Base-by-base conservation (phyloP, 2,888 invertebrate genomes). In the Eristalis arbustorum region DNA sequence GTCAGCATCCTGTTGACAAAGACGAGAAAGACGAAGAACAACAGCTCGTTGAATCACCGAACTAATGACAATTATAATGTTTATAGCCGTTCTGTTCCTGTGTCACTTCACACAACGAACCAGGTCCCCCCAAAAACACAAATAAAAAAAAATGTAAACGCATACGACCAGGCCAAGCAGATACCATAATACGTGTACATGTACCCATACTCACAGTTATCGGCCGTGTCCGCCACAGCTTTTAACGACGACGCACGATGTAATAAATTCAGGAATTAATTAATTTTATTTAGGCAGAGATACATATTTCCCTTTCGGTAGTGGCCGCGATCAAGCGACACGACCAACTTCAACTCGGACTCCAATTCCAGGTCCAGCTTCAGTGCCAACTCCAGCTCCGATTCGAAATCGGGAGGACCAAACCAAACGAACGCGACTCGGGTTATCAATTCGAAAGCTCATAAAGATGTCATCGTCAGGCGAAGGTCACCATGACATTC, bases 1-100 rank as follows among this genome's bases (percentile, higher is more conserved):
- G 88, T 89, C 89, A 89, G 88, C 88, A 88, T 88, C 88, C 89
- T 87, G 78, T 84, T 78, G 84, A 88, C 74, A 67, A 76, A 79
- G 71, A 63, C 37, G 67, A 68, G 59, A 59, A 71, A 78, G 88
- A 84, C 77, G 80, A 89, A 57, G 67, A 74, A 88, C 76, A 69
- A 73, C 74, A 69, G 72, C 75, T 69, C 73, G 67, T 72, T 73
- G 79, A 68, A 79, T 76, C 83, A 72, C 71, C 72, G 23, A 75
- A 67, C 83, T 79, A 79, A 87, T 83, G 87, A 83, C 79, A 72
- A 83, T 79, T 79, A 87, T 87, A 83, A 87, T 64, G 63, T 87
- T 87, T 83, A 83, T 83, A 59, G 77, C 69, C 74, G 62, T 42
- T 61, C 66, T 81, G 73, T 79, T 75, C 59, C 59, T 68, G 71